phyloP scores from a whole-genome alignment of 2,888 invertebrate genomes.

The Caenorhabditis plicata region DNA sequence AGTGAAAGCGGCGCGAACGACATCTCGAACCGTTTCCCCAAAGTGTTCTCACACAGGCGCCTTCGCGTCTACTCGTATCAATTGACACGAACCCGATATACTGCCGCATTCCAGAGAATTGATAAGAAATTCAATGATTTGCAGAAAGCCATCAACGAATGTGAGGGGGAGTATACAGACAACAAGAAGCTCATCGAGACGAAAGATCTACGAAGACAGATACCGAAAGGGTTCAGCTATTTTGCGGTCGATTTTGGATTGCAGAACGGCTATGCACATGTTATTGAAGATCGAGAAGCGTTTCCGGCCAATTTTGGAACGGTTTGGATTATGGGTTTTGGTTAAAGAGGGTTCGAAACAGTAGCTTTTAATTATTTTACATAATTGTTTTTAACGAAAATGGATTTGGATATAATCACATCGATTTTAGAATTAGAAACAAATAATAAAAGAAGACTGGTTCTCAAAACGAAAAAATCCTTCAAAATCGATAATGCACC shows the following conservation, averaged over 20 bases:
- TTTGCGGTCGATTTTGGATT: slow-evolving; percentile 91
- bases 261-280: slow-evolving; percentile 87
- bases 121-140: too few species aligned
- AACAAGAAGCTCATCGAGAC: slow-evolving; percentile 84
- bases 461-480: too few species aligned
- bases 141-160: slow-evolving; percentile 88
- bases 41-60: too few species aligned
- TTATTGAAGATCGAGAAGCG: slow-evolving; percentile 86
- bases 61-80: too few species aligned
- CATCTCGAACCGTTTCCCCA: too few species aligned
- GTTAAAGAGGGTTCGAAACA: neutral
- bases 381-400: neutral
- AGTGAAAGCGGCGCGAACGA: too few species aligned
- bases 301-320: slow-evolving; percentile 89
- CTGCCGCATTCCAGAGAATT: too few species aligned
- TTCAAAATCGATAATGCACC: neutral
- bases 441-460: too few species aligned
- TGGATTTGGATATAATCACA: neutral
- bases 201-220: slow-evolving; percentile 76
- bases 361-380: too few species aligned
- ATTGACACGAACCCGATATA: too few species aligned
- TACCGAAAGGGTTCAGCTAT: slow-evolving; percentile 92
- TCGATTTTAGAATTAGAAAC: neutral
- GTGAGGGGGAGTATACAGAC: slow-evolving; percentile 89
- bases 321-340: slow-evolving; percentile 70